Evolutionary conservation across 2,113 vertebrate species (phyloP).

Genomic region (Tragelaphus scriptus): DNA sequence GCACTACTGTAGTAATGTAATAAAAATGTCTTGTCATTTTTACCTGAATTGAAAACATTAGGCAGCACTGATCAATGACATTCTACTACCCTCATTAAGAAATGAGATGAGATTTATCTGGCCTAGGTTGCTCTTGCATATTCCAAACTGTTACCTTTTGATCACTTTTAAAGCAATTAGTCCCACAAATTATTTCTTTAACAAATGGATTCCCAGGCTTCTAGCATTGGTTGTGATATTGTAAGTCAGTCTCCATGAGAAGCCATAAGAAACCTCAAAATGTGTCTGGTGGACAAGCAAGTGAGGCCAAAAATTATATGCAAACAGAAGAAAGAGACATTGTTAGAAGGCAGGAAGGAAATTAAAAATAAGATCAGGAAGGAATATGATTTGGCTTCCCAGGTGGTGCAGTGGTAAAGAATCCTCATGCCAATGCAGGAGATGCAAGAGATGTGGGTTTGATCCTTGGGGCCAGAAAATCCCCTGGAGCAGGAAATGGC

Average conservation of each 20-base stretch:
- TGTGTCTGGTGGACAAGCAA: neutral
- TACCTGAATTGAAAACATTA: neutral
- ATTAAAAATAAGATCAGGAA: neutral
- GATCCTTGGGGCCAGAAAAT: neutral
- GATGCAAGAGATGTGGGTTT: neutral
- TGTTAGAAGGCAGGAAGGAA: neutral
- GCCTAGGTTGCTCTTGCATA: neutral
- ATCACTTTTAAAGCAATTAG: neutral
- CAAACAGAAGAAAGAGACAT: neutral
- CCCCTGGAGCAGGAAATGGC: neutral
- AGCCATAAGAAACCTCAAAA: neutral
- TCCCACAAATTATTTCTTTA: neutral
- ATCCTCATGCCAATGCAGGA: neutral
- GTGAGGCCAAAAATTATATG: neutral
- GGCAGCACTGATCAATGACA: neutral
- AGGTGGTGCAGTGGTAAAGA: neutral
- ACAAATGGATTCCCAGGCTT: accelerated
- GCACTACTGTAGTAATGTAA: neutral
- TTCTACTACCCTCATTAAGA: neutral
- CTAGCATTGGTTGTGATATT: neutral
- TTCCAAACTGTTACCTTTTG: neutral
- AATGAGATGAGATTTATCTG: neutral
- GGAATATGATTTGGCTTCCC: neutral
- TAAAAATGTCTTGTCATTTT: neutral
- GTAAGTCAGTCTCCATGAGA: neutral